Percentiles rank a stretch among this genome's conserved stretches.
Conservation (phyloP, 1,140 invertebrate species). For the Heterodera carotae region DNA sequence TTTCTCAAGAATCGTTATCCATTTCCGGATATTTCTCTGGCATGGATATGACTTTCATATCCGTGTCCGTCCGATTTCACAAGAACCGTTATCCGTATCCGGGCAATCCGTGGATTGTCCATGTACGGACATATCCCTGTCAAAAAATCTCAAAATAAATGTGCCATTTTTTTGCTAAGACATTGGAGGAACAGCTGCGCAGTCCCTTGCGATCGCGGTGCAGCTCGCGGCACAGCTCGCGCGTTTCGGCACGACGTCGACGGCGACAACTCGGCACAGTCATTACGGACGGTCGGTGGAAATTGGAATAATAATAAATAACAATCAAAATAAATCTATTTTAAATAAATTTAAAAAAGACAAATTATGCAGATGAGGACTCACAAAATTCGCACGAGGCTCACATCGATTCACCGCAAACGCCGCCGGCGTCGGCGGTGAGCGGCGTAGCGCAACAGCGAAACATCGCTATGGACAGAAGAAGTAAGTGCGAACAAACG, state of each 20-base stretch:
- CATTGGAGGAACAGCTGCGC: background rate
- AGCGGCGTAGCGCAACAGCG: background rate
- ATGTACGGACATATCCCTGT: no score
- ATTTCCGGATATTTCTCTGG: no score
- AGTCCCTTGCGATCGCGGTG: background rate
- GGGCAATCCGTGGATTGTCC: no score
- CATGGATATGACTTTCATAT: no score
- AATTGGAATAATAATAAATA: no score
- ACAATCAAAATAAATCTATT: background rate
- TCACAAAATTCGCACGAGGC: slow-evolving; percentile 1
- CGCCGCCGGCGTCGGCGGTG: slow-evolving; percentile 19
- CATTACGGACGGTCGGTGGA: slow-evolving; percentile 18
- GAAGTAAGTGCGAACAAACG: background rate
- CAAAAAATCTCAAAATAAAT: no score
- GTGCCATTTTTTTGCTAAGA: background rate
- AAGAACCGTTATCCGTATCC: no score
- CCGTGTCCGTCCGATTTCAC: no score
- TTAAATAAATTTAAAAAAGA: background rate
- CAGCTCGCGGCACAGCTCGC: slow-evolving; percentile 3
- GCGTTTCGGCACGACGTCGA: background rate
- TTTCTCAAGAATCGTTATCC: no score
- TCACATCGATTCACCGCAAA: slow-evolving; percentile 11
- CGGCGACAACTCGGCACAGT: background rate
- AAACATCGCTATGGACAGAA: background rate
- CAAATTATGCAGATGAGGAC: slow-evolving; percentile 20